Evolutionary conservation across 2,888 invertebrate species (phyloP).

Genomic region (Eupithecia centaureata): DNA sequence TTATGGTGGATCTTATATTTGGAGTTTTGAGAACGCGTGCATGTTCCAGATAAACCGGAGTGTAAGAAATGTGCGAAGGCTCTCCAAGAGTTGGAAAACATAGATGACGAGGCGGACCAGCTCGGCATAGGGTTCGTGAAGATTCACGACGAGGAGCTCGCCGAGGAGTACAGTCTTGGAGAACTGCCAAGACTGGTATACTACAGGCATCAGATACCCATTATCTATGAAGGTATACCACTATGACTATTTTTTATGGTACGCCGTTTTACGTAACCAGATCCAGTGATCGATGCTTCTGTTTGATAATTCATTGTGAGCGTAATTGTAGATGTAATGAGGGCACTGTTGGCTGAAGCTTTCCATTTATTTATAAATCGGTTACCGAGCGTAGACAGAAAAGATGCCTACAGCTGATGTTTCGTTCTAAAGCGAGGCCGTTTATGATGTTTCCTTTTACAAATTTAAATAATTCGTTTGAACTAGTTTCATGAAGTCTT

Average conservation of each 20-base stretch:
- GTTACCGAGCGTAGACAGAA: conserved; percentile 32
- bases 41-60: conserved; percentile 92
- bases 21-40: conserved; percentile 23
- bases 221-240: conserved; percentile 95
- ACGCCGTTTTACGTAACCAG: conserved; percentile 60
- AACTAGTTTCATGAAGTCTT: not conserved
- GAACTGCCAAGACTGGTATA: conserved; percentile 94
- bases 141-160: conserved; percentile 95
- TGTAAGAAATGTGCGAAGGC: conserved; percentile 96
- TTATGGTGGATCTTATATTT: conserved; percentile 17
- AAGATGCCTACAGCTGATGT: conserved; percentile 11
- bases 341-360: conserved; percentile 39
- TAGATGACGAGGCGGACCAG: conserved; percentile 97
- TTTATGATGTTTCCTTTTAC: conserved; percentile 1
- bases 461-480: not conserved
- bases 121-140: conserved; percentile 97
- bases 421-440: not conserved
- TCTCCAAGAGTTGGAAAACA: conserved; percentile 95
- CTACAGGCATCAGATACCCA: conserved; percentile 96
- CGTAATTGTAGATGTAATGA: conserved; percentile 40
- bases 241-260: conserved; percentile 66
- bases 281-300: conserved; percentile 49
- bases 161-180: conserved; percentile 96
- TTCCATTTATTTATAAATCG: conserved; percentile 38
- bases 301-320: conserved; percentile 43